Percentiles rank a stretch among this genome's conserved stretches.
Evolutionary conservation across 2,888 invertebrate species (phyloP).

Genomic region (Resseliella maxima): DNA sequence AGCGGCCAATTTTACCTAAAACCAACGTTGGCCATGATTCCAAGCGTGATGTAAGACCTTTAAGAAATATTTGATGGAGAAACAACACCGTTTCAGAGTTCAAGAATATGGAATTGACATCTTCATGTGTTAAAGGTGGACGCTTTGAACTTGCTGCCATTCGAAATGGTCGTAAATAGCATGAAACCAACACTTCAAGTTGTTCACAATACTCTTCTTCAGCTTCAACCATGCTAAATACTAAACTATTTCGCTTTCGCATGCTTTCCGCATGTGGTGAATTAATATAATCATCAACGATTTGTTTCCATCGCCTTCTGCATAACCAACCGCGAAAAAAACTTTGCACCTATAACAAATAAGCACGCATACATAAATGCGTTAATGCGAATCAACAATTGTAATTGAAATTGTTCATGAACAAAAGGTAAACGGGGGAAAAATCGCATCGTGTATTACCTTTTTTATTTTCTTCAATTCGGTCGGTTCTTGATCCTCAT

Average conservation of each 20-base stretch:
- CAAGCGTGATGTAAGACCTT: conserved; percentile 89
- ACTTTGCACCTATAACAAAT: conserved; percentile 71
- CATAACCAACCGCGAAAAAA: conserved; percentile 95
- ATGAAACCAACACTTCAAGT: conserved; percentile 85
- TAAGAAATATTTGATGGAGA: conserved; percentile 93
- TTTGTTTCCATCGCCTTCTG: conserved; percentile 91
- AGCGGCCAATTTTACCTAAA: conserved; percentile 74
- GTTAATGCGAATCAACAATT: too few species aligned
- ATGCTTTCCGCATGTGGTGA: conserved; percentile 94
- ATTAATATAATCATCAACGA: conserved; percentile 93
- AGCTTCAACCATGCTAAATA: conserved; percentile 91
- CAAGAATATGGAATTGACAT: conserved; percentile 92
- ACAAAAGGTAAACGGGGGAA: not conserved
- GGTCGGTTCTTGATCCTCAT: conserved; percentile 70
- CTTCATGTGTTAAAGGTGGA: conserved; percentile 92
- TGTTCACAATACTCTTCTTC: conserved; percentile 94
- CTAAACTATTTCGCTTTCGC: conserved; percentile 89
- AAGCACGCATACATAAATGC: too few species aligned
- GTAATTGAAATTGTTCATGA: not conserved
- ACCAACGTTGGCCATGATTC: conserved; percentile 95
- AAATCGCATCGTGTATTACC: conserved; percentile 68
- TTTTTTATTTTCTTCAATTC: conserved; percentile 90
- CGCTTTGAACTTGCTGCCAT: conserved; percentile 95
- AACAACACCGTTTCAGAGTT: conserved; percentile 93
- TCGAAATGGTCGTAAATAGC: conserved; percentile 88